Conservation (phyloP, 2,888 invertebrate genomes). For the Sarcophaga carnaria region DNA sequence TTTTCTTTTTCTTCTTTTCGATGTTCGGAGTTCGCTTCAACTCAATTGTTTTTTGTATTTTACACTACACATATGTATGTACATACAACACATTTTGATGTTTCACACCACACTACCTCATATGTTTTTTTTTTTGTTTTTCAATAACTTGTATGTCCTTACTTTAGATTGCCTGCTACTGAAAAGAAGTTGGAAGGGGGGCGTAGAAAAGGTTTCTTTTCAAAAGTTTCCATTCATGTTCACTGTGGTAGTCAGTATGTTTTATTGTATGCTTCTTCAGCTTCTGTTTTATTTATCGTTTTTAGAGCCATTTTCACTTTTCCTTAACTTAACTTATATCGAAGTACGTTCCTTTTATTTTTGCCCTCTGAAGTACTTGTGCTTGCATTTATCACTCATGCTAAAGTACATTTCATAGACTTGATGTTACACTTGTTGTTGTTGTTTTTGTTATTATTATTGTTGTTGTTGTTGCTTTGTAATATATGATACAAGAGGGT, state of each 20-base stretch:
- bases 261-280: slow-evolving; percentile 8
- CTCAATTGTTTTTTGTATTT: no score
- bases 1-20: background rate
- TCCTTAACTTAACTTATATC: slow-evolving; percentile 10
- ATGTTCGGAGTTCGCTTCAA: no score
- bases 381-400: slow-evolving; percentile 4
- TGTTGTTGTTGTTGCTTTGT: background rate
- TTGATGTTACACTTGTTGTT: background rate
- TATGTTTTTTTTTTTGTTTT: no score
- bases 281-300: slow-evolving; percentile 33
- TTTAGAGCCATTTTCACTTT: slow-evolving; percentile 32
- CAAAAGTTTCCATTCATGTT: background rate
- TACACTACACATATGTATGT: no score
- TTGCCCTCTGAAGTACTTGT: background rate
- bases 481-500: slow-evolving; percentile 20
- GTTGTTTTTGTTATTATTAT: no score
- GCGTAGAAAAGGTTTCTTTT: no score
- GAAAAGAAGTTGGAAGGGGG: fast-evolving
- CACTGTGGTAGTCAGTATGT: background rate
- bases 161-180: no score
- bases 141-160: no score
- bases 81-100: no score
- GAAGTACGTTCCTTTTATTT: background rate
- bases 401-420: slow-evolving; percentile 26
- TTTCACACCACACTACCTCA: no score